A percentile compares a stretch with the other conserved stretches of the same genome.
phyloP scores from a whole-genome alignment of 37 sponge, comb jelly and placozoan species.

The Agelas oroides region DNA sequence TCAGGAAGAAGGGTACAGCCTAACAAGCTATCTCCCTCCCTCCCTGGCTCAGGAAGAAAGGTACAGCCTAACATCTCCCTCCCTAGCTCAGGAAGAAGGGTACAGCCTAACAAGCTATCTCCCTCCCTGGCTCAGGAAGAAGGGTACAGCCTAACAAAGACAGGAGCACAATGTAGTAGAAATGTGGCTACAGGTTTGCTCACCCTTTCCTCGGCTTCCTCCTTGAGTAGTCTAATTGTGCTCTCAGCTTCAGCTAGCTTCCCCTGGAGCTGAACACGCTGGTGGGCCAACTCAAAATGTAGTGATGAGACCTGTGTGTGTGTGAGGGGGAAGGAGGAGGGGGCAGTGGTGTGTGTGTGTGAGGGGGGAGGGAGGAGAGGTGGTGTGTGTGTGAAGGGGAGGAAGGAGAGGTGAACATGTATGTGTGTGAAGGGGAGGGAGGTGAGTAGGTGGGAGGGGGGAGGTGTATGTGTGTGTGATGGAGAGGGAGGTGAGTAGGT shows the following conservation, averaged over 20 bases:
- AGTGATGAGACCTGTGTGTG: slow-evolving; percentile 43
- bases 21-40: no score
- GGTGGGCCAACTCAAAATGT: slow-evolving; percentile 27
- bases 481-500: no score
- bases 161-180: no score
- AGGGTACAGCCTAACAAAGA: no score
- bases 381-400: neutral
- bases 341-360: neutral
- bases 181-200: neutral
- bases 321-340: neutral
- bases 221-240: neutral
- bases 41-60: no score
- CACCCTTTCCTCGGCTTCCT: slow-evolving; percentile 54
- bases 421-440: neutral
- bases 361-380: neutral
- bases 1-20: no score
- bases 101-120: no score
- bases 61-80: no score
- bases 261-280: slow-evolving; percentile 52
- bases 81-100: no score
- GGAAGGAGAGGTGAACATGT: no score
- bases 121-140: no score
- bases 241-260: slow-evolving; percentile 63
- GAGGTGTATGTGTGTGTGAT: neutral
- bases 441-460: neutral